A percentile compares a stretch with the other conserved stretches of the same genome.
These are phyloP conservation scores for Nemapogon koenigi DNA, from an alignment of 2,888 invertebrate genomes.

Conservation along the genomic window DNA sequence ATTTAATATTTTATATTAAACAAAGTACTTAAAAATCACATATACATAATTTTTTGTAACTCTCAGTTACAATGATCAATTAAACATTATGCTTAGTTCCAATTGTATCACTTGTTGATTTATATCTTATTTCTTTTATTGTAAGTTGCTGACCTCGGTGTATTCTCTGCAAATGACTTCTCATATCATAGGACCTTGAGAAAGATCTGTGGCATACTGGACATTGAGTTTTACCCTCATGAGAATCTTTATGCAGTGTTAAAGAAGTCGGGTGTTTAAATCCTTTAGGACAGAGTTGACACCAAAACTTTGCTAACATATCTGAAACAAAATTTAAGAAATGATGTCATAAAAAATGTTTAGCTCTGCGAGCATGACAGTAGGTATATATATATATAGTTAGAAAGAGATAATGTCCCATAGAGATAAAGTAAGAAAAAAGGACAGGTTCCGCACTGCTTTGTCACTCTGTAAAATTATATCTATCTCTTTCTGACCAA, in stretches of 20 bases:
- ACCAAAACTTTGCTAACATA: conserved; percentile 59
- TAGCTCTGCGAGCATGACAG: background rate
- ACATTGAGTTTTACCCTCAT: conserved; percentile 69
- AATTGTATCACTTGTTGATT: conserved; percentile 41
- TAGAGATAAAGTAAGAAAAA: background rate
- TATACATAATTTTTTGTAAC: conserved; percentile 41
- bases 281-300: conserved; percentile 68
- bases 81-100: conserved; percentile 44
- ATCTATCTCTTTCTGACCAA: no score
- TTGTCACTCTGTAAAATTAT: no score
- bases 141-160: conserved; percentile 63
- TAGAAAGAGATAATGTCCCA: no score
- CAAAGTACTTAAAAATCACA: conserved; percentile 55
- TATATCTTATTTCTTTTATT: conserved; percentile 57
- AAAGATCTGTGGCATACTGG: conserved; percentile 68
- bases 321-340: background rate
- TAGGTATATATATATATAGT: background rate
- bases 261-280: conserved; percentile 69
- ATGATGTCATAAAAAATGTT: background rate
- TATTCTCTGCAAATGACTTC: conserved; percentile 65
- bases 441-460: no score
- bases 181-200: conserved; percentile 68
- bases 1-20: conserved; percentile 35
- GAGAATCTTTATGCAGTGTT: conserved; percentile 68
- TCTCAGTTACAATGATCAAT: conserved; percentile 31